Evolutionary conservation across 2,888 invertebrate species (phyloP).

Genomic region (Trissonchulus sp.): DNA sequence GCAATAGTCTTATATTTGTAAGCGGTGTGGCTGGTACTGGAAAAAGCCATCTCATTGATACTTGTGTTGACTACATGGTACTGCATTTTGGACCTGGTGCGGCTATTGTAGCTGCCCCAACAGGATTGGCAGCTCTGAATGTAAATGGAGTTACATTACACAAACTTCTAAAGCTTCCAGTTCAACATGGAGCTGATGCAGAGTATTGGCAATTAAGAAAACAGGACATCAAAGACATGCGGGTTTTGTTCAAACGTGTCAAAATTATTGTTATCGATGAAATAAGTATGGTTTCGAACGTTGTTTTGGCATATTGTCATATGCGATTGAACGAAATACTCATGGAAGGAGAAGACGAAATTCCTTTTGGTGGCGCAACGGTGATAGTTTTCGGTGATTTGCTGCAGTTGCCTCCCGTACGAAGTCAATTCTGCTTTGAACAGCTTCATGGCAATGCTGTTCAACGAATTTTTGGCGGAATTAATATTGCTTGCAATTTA

Average conservation of each 20-base stretch:
- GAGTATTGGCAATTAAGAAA: background rate
- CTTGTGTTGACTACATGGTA: background rate
- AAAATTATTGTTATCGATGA: background rate
- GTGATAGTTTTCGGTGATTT: background rate
- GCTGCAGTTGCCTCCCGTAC: background rate
- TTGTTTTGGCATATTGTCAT: background rate
- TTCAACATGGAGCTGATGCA: background rate
- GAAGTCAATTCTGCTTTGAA: background rate
- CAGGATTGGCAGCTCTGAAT: background rate
- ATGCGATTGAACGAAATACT: background rate
- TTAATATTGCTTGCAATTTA: background rate
- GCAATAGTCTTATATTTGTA: slow-evolving; percentile 3
- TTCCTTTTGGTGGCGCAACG: background rate
- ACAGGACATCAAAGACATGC: background rate
- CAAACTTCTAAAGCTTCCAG: background rate
- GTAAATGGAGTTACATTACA: background rate
- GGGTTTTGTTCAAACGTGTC: background rate
- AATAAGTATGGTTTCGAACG: background rate
- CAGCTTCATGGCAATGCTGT: no score
- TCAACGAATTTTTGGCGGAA: background rate
- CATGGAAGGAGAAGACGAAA: no score
- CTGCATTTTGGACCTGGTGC: background rate
- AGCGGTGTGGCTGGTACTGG: slow-evolving; percentile 23
- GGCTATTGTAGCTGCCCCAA: background rate
- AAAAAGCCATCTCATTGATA: background rate